Percentiles rank a stretch among this genome's conserved stretches.
phyloP scores from a whole-genome alignment of 2,797 vertebrate genomes.

The Petrocephalus schoutedeni region DNA sequence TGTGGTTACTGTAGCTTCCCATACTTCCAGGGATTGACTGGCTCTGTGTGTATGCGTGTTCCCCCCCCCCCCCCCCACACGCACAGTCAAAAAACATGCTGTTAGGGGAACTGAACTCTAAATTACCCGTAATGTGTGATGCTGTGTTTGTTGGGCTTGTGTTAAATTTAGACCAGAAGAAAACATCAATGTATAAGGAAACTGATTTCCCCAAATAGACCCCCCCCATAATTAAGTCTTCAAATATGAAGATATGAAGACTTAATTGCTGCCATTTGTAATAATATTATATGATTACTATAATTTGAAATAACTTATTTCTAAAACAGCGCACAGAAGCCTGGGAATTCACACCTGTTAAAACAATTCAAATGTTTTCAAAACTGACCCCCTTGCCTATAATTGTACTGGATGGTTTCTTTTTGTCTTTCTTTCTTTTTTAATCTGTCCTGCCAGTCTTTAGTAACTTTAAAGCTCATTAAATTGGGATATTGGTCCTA shows the following conservation, averaged over 20 bases:
- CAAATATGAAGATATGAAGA: not conserved
- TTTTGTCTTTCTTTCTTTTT: not conserved
- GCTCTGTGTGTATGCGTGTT: not conserved
- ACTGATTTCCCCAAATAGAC: not conserved
- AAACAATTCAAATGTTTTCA: not conserved
- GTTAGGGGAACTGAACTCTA: not conserved
- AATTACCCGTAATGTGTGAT: not conserved
- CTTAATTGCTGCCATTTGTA: not conserved
- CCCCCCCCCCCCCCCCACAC: not conserved
- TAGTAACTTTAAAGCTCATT: not conserved
- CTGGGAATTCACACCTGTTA: conserved; percentile 1
- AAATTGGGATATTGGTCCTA: not conserved
- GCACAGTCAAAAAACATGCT: not conserved
- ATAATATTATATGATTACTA: not conserved
- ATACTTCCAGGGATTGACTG: not conserved
- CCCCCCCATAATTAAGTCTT: not conserved
- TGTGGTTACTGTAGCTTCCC: not conserved
- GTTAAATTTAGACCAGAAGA: conserved; percentile 7
- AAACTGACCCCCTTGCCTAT: not conserved
- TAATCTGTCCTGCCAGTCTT: not conserved
- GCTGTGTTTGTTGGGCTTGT: not conserved
- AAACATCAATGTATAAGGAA: not conserved
- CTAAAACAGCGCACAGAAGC: not conserved
- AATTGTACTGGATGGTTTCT: not conserved
- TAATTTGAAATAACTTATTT: not conserved